Base-by-base conservation (phyloP, 2,888 invertebrate genomes). In the Chymomyza fuscimana region DNA sequence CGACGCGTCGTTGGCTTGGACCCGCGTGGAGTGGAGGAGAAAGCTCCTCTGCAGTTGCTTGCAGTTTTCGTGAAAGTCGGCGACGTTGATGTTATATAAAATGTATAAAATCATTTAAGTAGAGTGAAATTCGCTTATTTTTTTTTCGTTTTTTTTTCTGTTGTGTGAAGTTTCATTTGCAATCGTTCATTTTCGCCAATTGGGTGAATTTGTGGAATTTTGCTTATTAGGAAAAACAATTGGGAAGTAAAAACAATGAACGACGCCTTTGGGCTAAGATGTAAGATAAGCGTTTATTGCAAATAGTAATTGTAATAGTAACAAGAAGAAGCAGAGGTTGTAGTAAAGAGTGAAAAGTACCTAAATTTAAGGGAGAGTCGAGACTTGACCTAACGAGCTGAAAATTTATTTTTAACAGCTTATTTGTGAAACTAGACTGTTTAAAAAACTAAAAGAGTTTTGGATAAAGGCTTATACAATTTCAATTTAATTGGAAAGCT, bases 31-130 rank as follows among this genome's bases (percentile, higher is more conserved):
- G 72, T 74, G 22, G 58, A 85, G 83, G 87, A 83, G 82, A 87
- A 87, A 87, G 87, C 82, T 83, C 63, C 58, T 77, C 70, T 87
- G 84, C 84, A 87, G 76, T 83, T 87, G 76, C 84, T 81, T 87
- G 88, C 86, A 87, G 80, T 87, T 87, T 83, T 87, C 72, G 85
- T 85, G 85, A 85, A 85, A 85, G 85, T 85, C 85, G 72, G 68
- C 67, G 59, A 58, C 60, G 67, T 64, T 75, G 72, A 67, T 72
- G 78, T 87, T 85, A 86, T 87, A 85, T 87, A 85, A 87, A 82
- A 73, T 74, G 66, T 80, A 82, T 79, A 77, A 86, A 86, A 87
- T 87, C 84, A 87, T 81, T 86, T 83, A 83, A 85, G 84, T 85
- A 78, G 88, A 87, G 84, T 85, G 84, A 85, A 85, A 85, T 60